A percentile compares a stretch with the other conserved stretches of the same genome.
Conservation (phyloP, 2,888 invertebrate genomes). For the Papilio elwesi region DNA sequence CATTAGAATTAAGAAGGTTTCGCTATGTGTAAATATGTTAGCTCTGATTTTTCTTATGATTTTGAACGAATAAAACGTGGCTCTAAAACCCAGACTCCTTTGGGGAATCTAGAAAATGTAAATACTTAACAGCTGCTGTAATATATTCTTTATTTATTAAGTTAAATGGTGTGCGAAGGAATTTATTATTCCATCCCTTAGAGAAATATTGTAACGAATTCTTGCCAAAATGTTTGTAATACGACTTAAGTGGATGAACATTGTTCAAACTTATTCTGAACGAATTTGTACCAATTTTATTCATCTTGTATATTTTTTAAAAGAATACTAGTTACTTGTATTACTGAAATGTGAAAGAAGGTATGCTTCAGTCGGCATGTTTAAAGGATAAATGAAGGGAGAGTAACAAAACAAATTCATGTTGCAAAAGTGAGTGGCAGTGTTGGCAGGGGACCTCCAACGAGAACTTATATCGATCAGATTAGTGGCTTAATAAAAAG, state of each 20-base stretch:
- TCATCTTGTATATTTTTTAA: too few relatives aligned
- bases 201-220: slow-evolving; percentile 18
- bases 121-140: background rate
- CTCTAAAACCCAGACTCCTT: slow-evolving; percentile 4
- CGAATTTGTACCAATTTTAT: background rate
- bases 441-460: too few relatives aligned
- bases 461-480: too few relatives aligned
- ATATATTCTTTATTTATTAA: slow-evolving; percentile 23
- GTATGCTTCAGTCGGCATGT: too few relatives aligned
- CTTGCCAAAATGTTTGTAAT: slow-evolving; percentile 2
- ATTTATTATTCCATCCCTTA: slow-evolving; percentile 14
- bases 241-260: background rate
- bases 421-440: too few relatives aligned
- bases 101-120: slow-evolving; percentile 19
- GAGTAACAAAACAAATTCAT: too few relatives aligned
- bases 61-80: background rate
- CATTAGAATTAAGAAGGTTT: too few relatives aligned
- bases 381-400: too few relatives aligned
- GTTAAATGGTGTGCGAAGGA: slow-evolving; percentile 6
- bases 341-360: too few relatives aligned
- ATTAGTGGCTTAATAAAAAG: too few relatives aligned
- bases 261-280: background rate
- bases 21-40: too few relatives aligned
- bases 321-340: background rate
- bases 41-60: background rate